Conservation (phyloP, 2,113 vertebrate species). For the Phoenicopterus ruber region DNA sequence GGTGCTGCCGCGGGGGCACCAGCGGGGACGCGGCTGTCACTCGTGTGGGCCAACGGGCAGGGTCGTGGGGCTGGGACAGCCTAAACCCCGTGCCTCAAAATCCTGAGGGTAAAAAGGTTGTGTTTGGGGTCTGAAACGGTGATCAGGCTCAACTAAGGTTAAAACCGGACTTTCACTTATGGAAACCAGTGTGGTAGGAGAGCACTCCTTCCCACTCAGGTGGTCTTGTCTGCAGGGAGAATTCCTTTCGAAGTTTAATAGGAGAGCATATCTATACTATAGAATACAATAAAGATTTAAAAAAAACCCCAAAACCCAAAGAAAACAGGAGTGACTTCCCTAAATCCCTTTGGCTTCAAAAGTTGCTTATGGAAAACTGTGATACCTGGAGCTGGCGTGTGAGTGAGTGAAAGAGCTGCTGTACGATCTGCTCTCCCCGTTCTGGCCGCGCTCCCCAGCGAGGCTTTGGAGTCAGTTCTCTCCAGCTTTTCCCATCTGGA, state of each 20-base stretch:
- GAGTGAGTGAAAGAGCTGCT: background rate
- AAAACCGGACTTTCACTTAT: background rate
- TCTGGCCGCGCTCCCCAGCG: background rate
- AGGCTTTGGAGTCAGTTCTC: background rate
- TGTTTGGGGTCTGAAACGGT: background rate
- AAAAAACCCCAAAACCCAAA: background rate
- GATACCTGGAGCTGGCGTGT: background rate
- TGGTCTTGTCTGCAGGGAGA: background rate
- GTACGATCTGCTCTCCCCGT: background rate
- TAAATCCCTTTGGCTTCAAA: background rate
- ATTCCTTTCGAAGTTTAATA: background rate
- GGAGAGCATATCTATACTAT: background rate
- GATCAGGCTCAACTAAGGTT: background rate
- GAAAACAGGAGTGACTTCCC: background rate
- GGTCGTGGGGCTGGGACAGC: background rate
- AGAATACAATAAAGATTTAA: background rate
- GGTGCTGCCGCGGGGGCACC: too few species aligned
- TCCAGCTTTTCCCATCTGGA: background rate
- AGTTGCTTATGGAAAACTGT: background rate
- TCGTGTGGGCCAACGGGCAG: rapidly evolving
- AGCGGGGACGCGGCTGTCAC: background rate
- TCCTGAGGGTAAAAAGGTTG: background rate
- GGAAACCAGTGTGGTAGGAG: background rate
- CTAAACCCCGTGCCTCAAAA: rapidly evolving
- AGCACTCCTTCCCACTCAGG: background rate